Evolutionary conservation across 2,888 invertebrate genomes (phyloP).

Genomic region (Gnatocerus cornutus): DNA sequence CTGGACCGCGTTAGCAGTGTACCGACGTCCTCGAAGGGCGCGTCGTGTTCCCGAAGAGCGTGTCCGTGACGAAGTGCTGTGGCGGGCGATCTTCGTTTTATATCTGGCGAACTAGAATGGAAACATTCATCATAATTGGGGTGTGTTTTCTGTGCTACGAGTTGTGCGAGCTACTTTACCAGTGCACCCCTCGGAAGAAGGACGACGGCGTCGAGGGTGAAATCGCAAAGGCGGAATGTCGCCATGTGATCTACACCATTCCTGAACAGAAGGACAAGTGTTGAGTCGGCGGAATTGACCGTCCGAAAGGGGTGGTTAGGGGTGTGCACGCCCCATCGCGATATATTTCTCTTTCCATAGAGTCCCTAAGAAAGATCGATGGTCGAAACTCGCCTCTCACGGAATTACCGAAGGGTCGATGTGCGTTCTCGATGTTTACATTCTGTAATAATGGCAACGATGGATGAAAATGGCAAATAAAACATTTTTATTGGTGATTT

Average conservation of each 20-base stretch:
- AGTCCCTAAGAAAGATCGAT: constrained; percentile 23
- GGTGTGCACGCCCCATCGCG: constrained; percentile 15
- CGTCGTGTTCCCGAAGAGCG: constrained; percentile 38
- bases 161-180: constrained; percentile 77
- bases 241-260: constrained; percentile 67
- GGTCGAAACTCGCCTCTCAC: constrained; percentile 37
- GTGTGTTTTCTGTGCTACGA: constrained; percentile 80
- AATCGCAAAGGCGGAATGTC: constrained; percentile 52
- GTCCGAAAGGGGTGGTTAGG: not conserved
- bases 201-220: constrained; percentile 55
- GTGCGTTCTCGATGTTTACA: constrained; percentile 1
- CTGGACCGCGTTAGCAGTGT: constrained; percentile 60
- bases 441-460: constrained; percentile 15
- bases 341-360: constrained; percentile 11
- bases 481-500: constrained; percentile 22
- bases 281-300: constrained; percentile 7
- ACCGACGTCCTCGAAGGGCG: constrained; percentile 53
- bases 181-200: constrained; percentile 70
- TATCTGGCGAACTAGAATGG: constrained; percentile 70
- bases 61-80: constrained; percentile 7
- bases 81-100: not conserved
- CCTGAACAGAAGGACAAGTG: constrained; percentile 54
- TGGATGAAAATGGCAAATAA: constrained; percentile 18
- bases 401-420: constrained; percentile 4
- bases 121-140: constrained; percentile 79